Conservation (phyloP, 2,888 invertebrate species). For the Aspidiotus destructor region DNA sequence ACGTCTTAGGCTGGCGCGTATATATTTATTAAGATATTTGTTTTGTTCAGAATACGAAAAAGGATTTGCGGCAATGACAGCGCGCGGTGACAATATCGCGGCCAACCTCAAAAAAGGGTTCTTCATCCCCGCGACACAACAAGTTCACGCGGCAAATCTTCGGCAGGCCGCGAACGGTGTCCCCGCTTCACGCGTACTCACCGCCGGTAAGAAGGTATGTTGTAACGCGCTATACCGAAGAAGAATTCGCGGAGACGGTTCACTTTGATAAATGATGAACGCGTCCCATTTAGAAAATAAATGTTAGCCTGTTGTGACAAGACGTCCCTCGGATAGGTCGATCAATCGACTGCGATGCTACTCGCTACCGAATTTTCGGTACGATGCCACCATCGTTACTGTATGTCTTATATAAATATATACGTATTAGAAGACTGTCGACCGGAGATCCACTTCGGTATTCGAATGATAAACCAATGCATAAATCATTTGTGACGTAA, state of each 20-base stretch:
- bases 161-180: too few relatives aligned
- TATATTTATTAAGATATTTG: conserved; percentile 4
- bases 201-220: not conserved
- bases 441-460: conserved; percentile 12
- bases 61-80: conserved; percentile 28
- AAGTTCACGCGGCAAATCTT: not conserved
- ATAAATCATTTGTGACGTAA: conserved; percentile 31
- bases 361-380: conserved; percentile 17
- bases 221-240: conserved; percentile 6
- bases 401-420: not conserved
- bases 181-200: too few relatives aligned
- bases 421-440: not conserved
- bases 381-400: not conserved
- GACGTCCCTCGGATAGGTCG: conserved; percentile 31
- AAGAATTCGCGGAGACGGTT: conserved; percentile 19
- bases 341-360: conserved; percentile 24
- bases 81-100: conserved; percentile 21
- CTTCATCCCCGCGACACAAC: not conserved
- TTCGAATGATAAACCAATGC: conserved; percentile 29
- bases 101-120: conserved; percentile 14
- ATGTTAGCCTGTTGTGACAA: conserved; percentile 33
- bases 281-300: conserved; percentile 32
- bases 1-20: not conserved
- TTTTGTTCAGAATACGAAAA: not conserved
- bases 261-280: conserved; percentile 32